Evolutionary conservation across 2,797 vertebrate genomes (phyloP), one percentile per base, ranked within the genome.

Genomic region (Danio albolineatus): DNA sequence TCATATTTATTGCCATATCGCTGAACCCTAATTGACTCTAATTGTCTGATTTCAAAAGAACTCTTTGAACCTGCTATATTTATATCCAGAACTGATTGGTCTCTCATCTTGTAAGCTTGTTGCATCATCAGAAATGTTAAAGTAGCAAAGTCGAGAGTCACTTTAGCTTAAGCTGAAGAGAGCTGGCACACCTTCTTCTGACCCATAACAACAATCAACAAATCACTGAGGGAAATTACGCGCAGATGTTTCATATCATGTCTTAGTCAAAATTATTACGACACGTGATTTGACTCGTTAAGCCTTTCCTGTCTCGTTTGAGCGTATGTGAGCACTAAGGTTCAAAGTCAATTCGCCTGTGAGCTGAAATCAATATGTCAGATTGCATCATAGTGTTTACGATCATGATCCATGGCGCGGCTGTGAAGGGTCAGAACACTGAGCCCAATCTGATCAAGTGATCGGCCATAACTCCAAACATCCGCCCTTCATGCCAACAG

Each of bases 331-430:
- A 41, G 17, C 54, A 41, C 21, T 78, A 54, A 54, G 36, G 46
- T 74, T 70, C 51, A 74, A 69, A 75, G 71, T 81, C 71, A 62
- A 72, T 75, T 67, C 49, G 41, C 46, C 76, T 71, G 53, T 73
- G 59, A 82, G 57, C 73, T 84, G 62, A 84, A 83, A 85, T 86
- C 83, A 84, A 87, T 87, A 85, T 57, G 61, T 61, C 69, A 86
- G 67, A 78, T 79, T 82, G 76, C 71, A 76, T 82, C 71, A 65
- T 80, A 57, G 64, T 78, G 75, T 81, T 83, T 82, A 80, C 53
- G 57, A 66, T 62, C 70, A 74, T 83, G 78, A 81, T 81, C 72
- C 60, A 70, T 54, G 72, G 16, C 65, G 39, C 72, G 79, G 57
- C 65, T 79, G 72, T 75, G 65, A 79, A 75, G 83, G 82, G 81